Evolutionary conservation across 2,797 vertebrate genomes (phyloP), one percentile per base, ranked within the genome.

Genomic region (Myotis vivesi): DNA sequence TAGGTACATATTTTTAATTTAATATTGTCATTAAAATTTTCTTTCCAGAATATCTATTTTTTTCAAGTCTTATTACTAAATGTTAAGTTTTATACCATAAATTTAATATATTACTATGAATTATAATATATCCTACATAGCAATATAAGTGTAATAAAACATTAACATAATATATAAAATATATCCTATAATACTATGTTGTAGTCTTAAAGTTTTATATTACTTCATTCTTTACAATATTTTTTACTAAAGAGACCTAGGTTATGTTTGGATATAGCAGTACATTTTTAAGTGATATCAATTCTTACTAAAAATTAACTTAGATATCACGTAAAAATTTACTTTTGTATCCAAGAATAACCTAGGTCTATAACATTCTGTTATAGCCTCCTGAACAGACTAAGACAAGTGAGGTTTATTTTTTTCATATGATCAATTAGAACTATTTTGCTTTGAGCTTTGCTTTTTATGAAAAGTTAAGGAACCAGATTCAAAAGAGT

Each of bases 381-480:
- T 51, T 59, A 41, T 4, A 51, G 62, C 3, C 10, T 23, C 33
- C 44, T 20, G 17, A 87, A 36, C 33, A 80, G 11, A 62, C 12
- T 44, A 79, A 71, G 36, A 86, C 30, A 72, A 73, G 5, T 62
- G 20, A 69, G 22, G 0, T 68, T 94, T 94, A 62, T 92, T 59
- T 92, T 96, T 91, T 89, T 62, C 85, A 71, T 85, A 88, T 57
- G 4, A 44, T 57, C 36, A 64, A 1, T 79, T 46, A 69, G 30
- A 89, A 93, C 17, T 73, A 57, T 69, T 94, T 94, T 89, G 19
- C n/a, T 73, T 81, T 64, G 20, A 28, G 22, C 17, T 88, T 36
- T 25, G 66, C n/a, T 91, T 80, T 75, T 86, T 75, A 94, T 23
- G 53, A 75, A 83, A 92, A 92, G 25, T 77, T 86, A 59, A 77